Evolutionary conservation across 2,888 invertebrate species (phyloP), one percentile per base, ranked within the genome.

Genomic region (Hypomecis punctinalis): DNA sequence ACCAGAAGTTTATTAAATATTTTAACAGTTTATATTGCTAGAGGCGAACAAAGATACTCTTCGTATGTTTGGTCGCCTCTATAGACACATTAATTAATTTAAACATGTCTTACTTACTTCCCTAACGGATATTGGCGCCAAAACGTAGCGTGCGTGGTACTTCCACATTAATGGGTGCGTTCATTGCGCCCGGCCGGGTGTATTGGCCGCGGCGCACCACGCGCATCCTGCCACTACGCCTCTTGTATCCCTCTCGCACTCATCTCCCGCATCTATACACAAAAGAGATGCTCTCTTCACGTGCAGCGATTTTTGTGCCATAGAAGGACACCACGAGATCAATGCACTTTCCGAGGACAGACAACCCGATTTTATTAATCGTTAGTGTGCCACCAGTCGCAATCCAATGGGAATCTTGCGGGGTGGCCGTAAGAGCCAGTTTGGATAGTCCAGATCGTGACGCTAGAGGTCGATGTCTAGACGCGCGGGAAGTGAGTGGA

Each of bases 291-390:
- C 77, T 74, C 68, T 79, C 79, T 88, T 91, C 87, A 89, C 89
- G 85, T 90, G 89, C 91, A 90, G 83, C 88, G 87, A 91, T 90
- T 91, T 91, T 91, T 89, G 89, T 88, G 84, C 89, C 83, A 83
- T 83, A 90, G 89, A 91, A 92, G 92, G 92, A 93, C 90, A 90
- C 87, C 79, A 77, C 75, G 89, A 91, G 93, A 93, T 91, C 93
- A 93, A 93, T 93, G 93, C 92, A 92, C 93, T 92, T 91, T 88
- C 85, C 88, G 92, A 91, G 91, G 92, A 91, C 90, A 90, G 84
- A 85, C 84, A 82, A 89, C 86, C 83, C 82, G 87, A 86, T 91
- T 90, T 91, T 91, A 90, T 89, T 82, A 81, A 82, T 85, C 83
- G 84, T 84, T 83, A 80, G 79, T 81, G 78, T 80, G 78, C 71